These are phyloP conservation scores for Phocides pigmalion DNA, from an alignment of 1,140 invertebrate species.

Conservation along the genomic window DNA sequence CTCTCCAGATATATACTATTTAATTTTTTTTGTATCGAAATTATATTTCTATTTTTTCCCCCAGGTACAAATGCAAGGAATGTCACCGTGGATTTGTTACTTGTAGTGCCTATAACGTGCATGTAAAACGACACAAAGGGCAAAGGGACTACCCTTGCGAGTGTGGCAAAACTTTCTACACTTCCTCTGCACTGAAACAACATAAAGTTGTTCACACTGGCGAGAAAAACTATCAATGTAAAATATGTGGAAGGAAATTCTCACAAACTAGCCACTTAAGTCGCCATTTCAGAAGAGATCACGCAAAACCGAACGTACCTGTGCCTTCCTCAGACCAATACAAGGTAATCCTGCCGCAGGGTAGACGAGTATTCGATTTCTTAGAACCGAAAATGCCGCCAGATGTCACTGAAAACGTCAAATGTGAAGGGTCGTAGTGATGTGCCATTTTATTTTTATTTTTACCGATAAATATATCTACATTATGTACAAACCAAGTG, in stretches of 20 bases:
- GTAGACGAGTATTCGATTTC: conserved; percentile 42
- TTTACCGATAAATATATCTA: neutral
- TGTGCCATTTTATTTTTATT: conserved; percentile 18
- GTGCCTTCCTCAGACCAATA: conserved; percentile 61
- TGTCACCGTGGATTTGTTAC: conserved; percentile 76
- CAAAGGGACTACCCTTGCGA: conserved; percentile 72
- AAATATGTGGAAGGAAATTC: conserved; percentile 74
- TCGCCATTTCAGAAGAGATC: conserved; percentile 70
- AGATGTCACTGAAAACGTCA: conserved; percentile 44
- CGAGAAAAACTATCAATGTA: conserved; percentile 74
- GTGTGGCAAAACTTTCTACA: conserved; percentile 77
- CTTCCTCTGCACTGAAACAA: conserved; percentile 71
- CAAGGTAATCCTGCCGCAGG: conserved; percentile 56
- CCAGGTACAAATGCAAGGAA: conserved; percentile 70
- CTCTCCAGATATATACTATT: no score
- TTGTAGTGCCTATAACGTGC: conserved; percentile 70
- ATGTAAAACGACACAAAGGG: conserved; percentile 71
- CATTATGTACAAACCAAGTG: neutral
- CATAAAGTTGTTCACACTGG: conserved; percentile 72
- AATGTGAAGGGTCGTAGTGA: conserved; percentile 58
- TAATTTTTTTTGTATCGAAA: no score
- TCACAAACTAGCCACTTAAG: conserved; percentile 72
- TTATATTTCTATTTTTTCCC: no score
- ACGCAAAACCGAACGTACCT: conserved; percentile 64
- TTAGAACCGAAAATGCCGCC: conserved; percentile 35